phyloP scores from a whole-genome alignment of 2,888 invertebrate species.

The Hartigia nigra region DNA sequence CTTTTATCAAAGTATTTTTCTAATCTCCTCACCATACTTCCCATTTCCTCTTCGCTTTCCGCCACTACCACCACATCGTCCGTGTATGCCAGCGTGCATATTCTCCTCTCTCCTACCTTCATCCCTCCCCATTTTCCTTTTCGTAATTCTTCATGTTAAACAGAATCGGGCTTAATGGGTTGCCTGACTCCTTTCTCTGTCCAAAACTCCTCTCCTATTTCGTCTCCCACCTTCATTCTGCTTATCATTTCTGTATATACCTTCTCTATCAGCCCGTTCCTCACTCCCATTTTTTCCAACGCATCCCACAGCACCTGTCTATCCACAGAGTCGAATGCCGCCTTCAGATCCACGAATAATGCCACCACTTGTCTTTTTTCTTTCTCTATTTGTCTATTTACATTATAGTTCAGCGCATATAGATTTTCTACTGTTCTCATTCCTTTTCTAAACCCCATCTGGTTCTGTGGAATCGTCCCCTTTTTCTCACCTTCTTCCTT shows the following conservation, averaged over 20 bases:
- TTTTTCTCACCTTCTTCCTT: too few relatives aligned
- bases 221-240: neutral
- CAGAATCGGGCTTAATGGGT: neutral
- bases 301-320: too few relatives aligned
- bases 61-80: conserved; percentile 12
- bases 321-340: too few relatives aligned
- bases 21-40: neutral
- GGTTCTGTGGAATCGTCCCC: too few relatives aligned
- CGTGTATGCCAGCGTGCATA: neutral
- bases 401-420: too few relatives aligned
- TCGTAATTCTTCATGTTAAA: neutral
- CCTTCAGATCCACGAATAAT: too few relatives aligned
- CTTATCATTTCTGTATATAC: neutral
- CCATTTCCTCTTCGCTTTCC: neutral
- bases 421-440: too few relatives aligned
- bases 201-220: conserved; percentile 2
- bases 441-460: too few relatives aligned
- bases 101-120: neutral
- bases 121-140: neutral
- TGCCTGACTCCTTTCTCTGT: neutral
- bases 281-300: too few relatives aligned
- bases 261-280: too few relatives aligned
- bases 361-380: too few relatives aligned
- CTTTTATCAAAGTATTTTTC: neutral
- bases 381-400: too few relatives aligned